A percentile compares a stretch with the other conserved stretches of the same genome.
Evolutionary conservation across 2,888 invertebrate genomes (phyloP).

Genomic region (Lottia scabra): DNA sequence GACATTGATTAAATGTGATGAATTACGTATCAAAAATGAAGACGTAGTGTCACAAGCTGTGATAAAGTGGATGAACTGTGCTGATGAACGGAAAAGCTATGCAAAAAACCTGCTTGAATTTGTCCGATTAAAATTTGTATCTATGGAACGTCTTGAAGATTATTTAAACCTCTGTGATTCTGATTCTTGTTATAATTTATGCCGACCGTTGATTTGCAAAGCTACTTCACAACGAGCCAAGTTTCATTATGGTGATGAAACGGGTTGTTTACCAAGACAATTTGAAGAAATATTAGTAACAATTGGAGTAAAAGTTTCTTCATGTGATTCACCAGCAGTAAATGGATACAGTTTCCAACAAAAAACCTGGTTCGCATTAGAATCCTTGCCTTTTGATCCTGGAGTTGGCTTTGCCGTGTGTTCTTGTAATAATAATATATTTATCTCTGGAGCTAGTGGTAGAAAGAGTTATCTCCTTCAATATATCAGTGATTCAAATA

Average conservation of each 20-base stretch:
- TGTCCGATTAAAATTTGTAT: background rate
- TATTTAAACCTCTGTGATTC: background rate
- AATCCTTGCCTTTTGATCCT: slow-evolving; percentile 35
- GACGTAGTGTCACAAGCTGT: slow-evolving; percentile 82
- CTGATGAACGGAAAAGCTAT: slow-evolving; percentile 33
- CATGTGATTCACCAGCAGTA: slow-evolving; percentile 36
- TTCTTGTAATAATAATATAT: slow-evolving; percentile 33
- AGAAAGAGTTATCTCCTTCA: slow-evolving; percentile 34
- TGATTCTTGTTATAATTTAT: background rate
- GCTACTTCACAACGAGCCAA: background rate
- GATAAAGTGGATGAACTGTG: slow-evolving; percentile 77
- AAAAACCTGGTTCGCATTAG: slow-evolving; percentile 34
- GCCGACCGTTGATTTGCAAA: background rate
- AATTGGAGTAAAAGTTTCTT: slow-evolving; percentile 32
- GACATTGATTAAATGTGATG: slow-evolving; percentile 81
- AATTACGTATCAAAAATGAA: slow-evolving; percentile 88
- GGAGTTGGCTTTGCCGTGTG: slow-evolving; percentile 40
- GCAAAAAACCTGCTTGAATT: background rate
- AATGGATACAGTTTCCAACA: slow-evolving; percentile 38
- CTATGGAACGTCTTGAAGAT: background rate
- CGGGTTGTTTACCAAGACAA: slow-evolving; percentile 22
- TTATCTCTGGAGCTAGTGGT: slow-evolving; percentile 36
- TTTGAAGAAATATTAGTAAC: slow-evolving; percentile 38
- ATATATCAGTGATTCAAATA: slow-evolving; percentile 30
- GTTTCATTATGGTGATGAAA: background rate